A percentile compares a stretch with the other conserved stretches of the same genome.
phyloP scores from a whole-genome alignment of 2,797 vertebrate genomes.

The Crenuchus spilurus region DNA sequence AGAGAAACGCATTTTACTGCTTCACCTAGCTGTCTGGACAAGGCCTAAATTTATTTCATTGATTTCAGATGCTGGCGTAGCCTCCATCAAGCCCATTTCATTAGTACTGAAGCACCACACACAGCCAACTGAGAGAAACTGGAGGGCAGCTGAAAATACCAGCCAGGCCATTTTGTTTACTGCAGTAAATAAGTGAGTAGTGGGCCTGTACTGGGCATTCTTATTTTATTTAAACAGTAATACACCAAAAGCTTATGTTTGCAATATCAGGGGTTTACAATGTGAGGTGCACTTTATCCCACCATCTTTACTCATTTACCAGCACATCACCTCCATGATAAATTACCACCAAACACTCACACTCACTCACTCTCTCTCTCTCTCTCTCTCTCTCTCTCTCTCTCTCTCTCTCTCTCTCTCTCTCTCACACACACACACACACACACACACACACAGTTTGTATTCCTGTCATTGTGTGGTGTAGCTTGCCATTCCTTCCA shows the following conservation, averaged over 20 bases:
- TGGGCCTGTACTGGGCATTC: neutral
- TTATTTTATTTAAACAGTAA: neutral
- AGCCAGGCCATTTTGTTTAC: neutral
- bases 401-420: constrained; percentile 2
- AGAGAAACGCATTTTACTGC: constrained; percentile 3
- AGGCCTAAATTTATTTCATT: constrained; percentile 54
- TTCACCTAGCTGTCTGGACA: neutral
- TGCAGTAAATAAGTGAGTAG: neutral
- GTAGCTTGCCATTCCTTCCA: too few relatives aligned
- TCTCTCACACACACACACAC: neutral
- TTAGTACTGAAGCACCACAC: constrained; percentile 50
- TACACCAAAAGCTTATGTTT: neutral
- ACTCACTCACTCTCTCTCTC: neutral
- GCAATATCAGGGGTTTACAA: neutral
- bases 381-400: constrained; percentile 6
- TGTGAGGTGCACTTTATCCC: constrained; percentile 18
- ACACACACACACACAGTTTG: neutral
- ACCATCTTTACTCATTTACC: constrained; percentile 51
- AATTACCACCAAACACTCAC: constrained; percentile 29
- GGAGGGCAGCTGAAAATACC: neutral
- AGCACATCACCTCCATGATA: constrained; percentile 49
- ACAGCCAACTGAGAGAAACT: constrained; percentile 22
- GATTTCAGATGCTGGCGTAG: constrained; percentile 62
- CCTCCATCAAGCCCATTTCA: constrained; percentile 60
- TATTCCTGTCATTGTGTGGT: neutral